Evolutionary conservation across 2,797 vertebrate species (phyloP), one percentile per base, ranked within the genome.

Genomic region (Acanthurus lineatus): DNA sequence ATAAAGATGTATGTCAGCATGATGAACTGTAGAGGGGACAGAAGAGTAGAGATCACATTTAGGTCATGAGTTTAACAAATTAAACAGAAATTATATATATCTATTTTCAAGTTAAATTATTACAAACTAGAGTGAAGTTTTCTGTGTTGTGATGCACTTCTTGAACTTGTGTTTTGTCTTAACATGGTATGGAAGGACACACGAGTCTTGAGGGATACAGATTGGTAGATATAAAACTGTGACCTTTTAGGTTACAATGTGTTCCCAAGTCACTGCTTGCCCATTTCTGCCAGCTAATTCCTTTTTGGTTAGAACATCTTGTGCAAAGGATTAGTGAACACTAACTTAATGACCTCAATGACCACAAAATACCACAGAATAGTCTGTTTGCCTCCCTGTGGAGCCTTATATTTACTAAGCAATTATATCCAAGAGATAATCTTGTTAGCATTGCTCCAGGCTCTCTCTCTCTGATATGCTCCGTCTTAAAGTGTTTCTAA

Each of bases 1-100:
- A 99, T 99, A 95, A 99, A 99, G 89, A 99, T 95, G 92, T 99
- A 99, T 14, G 98, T 99, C 97, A 99, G 95, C 98, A 99, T 97
- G 92, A 99, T 99, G 91, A 99, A 99, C 98, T 99, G 91, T 89
- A 83, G 76, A 22, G 45, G 5, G 76, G 88, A 77, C 64, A 81
- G 9, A 9, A 6, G 51, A 52, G 62, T 19, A 81, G 17, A 71
- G 17, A 17, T 73, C 51, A 69, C 9, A 9, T 52, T 35, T 28
- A 48, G 38, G 38, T 3, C 14, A 16, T 19, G 9, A 57, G 38
- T 42, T 35, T 35, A 35, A 35, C 32, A 35, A 35, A 35, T 35
- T 6, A 35, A 35, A 35, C 32, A 35, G 32, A 35, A 35, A 7
- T 35, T 35, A 6, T 35, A 35, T 35, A 7, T 1, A 78, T 35